Percentiles rank a stretch among this genome's conserved stretches.
These are phyloP conservation scores for Coturnix japonica DNA, from an alignment of 2,113 vertebrate species.

Conservation along the genomic window DNA sequence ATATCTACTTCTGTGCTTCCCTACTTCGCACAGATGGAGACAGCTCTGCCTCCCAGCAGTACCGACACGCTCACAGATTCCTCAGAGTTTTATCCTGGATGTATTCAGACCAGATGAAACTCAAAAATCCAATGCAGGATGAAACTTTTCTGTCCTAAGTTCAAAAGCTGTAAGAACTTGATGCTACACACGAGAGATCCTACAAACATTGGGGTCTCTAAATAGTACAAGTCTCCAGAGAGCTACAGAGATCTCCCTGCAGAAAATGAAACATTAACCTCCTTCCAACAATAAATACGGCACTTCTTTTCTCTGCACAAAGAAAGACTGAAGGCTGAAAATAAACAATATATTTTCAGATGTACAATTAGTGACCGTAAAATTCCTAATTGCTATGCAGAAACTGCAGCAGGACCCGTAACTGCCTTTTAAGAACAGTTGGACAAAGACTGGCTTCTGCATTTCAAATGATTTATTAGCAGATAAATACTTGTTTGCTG, in stretches of 20 bases:
- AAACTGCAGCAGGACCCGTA: constrained; percentile 52
- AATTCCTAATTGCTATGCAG: constrained; percentile 51
- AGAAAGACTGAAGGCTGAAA: constrained; percentile 27
- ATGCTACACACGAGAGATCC: background rate
- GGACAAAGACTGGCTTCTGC: constrained; percentile 45
- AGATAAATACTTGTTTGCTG: constrained; percentile 41
- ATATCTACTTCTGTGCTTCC: constrained; percentile 12
- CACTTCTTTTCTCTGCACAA: constrained; percentile 2
- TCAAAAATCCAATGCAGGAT: too few species aligned
- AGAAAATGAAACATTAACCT: constrained; percentile 3
- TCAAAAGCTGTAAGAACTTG: background rate
- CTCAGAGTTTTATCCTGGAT: background rate
- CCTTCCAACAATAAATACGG: constrained; percentile 2
- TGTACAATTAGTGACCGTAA: constrained; percentile 65
- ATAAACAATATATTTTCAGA: constrained; percentile 53
- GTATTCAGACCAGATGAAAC: too few species aligned
- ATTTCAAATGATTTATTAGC: constrained; percentile 66
- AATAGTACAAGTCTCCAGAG: constrained; percentile 6
- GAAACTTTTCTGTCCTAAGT: too few species aligned
- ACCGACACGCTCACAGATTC: background rate
- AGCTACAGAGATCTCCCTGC: background rate
- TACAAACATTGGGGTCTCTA: constrained; percentile 24
- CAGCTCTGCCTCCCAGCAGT: constrained; percentile 11
- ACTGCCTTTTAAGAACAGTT: constrained; percentile 50
- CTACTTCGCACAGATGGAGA: constrained; percentile 32